Evolutionary conservation across 2,797 vertebrate genomes (phyloP).

Genomic region (Crenichthys baileyi): DNA sequence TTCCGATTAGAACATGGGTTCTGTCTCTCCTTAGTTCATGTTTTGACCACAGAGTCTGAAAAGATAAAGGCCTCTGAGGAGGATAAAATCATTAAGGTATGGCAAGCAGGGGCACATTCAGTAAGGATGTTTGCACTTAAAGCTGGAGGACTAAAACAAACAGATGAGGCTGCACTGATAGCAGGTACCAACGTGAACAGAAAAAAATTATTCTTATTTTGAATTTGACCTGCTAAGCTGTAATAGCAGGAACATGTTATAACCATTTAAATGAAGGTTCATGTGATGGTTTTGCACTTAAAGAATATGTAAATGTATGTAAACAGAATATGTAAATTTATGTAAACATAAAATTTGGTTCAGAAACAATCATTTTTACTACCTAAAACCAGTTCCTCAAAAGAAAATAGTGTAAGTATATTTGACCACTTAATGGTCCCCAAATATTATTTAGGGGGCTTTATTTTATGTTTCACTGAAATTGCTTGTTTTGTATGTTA

Average conservation of each 20-base stretch:
- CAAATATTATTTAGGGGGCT: neutral
- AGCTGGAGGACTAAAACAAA: slow-evolving; percentile 13
- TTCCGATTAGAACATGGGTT: slow-evolving; percentile 7
- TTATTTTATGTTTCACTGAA: neutral
- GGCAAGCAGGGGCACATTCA: neutral
- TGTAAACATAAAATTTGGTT: neutral
- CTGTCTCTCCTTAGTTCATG: slow-evolving; percentile 3
- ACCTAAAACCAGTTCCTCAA: neutral
- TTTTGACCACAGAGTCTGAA: slow-evolving; percentile 9
- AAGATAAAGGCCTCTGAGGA: neutral
- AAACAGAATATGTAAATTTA: neutral
- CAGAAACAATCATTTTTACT: neutral
- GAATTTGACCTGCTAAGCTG: neutral
- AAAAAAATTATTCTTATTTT: slow-evolving; percentile 4
- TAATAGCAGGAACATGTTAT: neutral
- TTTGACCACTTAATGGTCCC: neutral
- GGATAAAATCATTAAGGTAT: slow-evolving; percentile 8
- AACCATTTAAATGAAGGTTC: neutral
- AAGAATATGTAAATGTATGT: neutral
- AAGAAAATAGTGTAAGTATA: neutral
- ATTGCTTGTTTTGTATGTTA: neutral
- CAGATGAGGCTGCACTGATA: slow-evolving; percentile 7
- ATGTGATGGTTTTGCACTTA: neutral
- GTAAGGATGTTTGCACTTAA: neutral
- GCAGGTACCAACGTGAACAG: neutral